Evolutionary conservation across 2,888 invertebrate species (phyloP).

Genomic region (Girardia tigrina): DNA sequence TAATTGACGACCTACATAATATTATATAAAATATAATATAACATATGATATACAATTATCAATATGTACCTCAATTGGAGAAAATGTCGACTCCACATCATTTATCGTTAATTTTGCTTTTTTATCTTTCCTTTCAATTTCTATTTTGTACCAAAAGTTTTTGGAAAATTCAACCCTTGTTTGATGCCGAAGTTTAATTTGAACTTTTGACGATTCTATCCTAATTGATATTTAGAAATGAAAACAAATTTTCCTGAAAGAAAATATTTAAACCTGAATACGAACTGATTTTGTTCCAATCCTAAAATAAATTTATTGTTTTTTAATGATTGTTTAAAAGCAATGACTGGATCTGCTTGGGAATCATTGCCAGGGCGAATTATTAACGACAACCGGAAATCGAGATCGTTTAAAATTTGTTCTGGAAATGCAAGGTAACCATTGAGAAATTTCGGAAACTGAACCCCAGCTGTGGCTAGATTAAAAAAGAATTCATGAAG

Average conservation of each 20-base stretch:
- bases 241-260: background rate
- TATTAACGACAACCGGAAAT: background rate
- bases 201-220: background rate
- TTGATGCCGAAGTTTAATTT: background rate
- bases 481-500: background rate
- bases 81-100: background rate
- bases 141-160: background rate
- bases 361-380: background rate
- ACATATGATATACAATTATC: no score
- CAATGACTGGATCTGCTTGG: background rate
- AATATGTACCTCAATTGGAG: conserved; percentile 1
- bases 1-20: no score
- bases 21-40: no score
- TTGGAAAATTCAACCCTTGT: background rate
- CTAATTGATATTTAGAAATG: background rate
- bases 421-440: conserved; percentile 13
- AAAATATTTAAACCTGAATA: background rate
- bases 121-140: background rate
- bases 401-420: background rate
- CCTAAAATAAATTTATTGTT: background rate
- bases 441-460: conserved; percentile 13
- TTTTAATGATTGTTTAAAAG: conserved; percentile 15
- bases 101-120: background rate
- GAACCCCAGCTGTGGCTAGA: background rate
- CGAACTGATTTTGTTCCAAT: background rate